Percentiles rank a stretch among this genome's conserved stretches.
Conservation (phyloP, 2,113 vertebrate genomes). For the Perccottus glenii region DNA sequence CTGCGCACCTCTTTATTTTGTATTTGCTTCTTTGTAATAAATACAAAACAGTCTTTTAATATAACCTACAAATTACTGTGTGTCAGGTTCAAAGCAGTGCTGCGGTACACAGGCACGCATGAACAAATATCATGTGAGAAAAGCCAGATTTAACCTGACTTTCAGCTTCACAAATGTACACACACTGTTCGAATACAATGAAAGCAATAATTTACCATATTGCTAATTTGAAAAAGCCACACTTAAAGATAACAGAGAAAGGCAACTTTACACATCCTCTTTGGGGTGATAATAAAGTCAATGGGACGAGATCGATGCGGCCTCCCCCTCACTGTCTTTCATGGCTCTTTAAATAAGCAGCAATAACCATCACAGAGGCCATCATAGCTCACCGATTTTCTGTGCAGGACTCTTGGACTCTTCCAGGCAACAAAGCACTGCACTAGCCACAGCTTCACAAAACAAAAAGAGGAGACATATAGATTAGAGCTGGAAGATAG, state of each 20-base stretch:
- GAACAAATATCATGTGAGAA: conserved; percentile 39
- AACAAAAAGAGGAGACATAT: conserved; percentile 20
- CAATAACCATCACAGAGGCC: conserved; percentile 62
- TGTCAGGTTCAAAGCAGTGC: conserved; percentile 31
- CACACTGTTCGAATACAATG: conserved; percentile 1
- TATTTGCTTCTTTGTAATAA: conserved; percentile 7
- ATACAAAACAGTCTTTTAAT: conserved; percentile 11
- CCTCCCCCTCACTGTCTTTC: conserved; percentile 31
- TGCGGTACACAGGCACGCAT: conserved; percentile 17
- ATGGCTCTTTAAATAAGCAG: conserved; percentile 64
- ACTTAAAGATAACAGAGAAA: conserved; percentile 59
- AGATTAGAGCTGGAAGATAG: conserved; percentile 35
- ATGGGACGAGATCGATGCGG: conserved; percentile 63
- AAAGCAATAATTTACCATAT: conserved; percentile 58
- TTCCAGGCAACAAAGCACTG: conserved; percentile 60
- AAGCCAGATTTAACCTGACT: conserved; percentile 54
- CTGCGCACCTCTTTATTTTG: neutral
- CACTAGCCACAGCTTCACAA: conserved; percentile 54
- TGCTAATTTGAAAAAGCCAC: conserved; percentile 56
- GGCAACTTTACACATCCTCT: too few species aligned
- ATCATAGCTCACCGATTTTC: conserved; percentile 59
- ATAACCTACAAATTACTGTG: conserved; percentile 13
- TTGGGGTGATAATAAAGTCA: too few species aligned
- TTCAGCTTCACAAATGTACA: conserved; percentile 41
- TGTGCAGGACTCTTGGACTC: conserved; percentile 58